Evolutionary conservation across 2,113 vertebrate genomes (phyloP).

Genomic region (Donacobius atricapilla): DNA sequence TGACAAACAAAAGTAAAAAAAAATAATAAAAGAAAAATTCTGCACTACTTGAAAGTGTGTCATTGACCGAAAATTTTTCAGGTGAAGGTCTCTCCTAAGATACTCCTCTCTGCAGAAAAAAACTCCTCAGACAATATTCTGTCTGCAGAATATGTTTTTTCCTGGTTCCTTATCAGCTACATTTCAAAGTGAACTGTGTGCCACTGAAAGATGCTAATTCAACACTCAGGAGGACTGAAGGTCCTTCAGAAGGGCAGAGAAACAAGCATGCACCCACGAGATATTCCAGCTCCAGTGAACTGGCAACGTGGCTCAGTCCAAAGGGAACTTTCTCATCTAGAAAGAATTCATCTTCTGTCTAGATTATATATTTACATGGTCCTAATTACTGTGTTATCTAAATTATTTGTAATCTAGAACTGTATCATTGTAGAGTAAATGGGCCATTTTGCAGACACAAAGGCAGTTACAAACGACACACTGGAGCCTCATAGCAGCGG

Average conservation of each 20-base stretch:
- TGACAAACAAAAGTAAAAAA: not conserved
- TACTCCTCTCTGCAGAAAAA: not conserved
- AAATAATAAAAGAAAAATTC: not conserved
- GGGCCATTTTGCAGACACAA: not conserved
- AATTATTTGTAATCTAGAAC: not conserved
- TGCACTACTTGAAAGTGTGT: not conserved
- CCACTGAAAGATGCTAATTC: not conserved
- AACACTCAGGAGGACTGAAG: slow-evolving; percentile 9
- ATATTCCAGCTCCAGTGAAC: not conserved
- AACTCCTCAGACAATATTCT: not conserved
- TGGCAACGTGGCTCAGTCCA: not conserved
- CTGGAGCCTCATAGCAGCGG: not conserved
- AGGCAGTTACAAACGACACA: accelerated
- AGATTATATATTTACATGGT: not conserved
- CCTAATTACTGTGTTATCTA: slow-evolving; percentile 9
- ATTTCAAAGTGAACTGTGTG: slow-evolving; percentile 11
- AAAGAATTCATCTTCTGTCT: not conserved
- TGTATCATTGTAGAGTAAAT: not conserved
- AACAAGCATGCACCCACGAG: not conserved
- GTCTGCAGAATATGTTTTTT: not conserved
- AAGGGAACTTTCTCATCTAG: slow-evolving; percentile 9
- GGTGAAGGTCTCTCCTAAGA: not conserved
- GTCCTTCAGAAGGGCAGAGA: not conserved
- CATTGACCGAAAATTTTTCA: not conserved
- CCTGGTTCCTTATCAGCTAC: not conserved